Conservation (phyloP, 2,113 vertebrate genomes). For the Epinephelus cyanopodus region DNA sequence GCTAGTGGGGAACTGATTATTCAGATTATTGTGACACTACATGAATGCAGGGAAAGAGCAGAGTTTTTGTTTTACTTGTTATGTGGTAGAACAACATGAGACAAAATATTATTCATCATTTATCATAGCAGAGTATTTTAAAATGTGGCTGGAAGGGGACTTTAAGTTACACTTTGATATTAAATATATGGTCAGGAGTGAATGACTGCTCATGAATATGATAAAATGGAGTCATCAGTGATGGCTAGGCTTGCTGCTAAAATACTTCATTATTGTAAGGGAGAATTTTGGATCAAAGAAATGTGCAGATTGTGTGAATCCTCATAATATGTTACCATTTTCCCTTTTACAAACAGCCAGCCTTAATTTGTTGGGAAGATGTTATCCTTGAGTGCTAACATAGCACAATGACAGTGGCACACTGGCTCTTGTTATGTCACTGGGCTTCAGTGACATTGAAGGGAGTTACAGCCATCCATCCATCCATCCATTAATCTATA, state of each 20-base stretch:
- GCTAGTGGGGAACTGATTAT: too few relatives aligned
- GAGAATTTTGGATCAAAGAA: conserved; percentile 19
- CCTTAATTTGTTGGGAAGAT: not conserved
- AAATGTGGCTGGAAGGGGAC: too few relatives aligned
- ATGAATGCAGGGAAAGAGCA: too few relatives aligned
- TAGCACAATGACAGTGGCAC: conserved; percentile 11
- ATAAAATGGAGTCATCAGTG: conserved; percentile 3
- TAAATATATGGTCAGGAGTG: not conserved
- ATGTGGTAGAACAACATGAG: too few relatives aligned
- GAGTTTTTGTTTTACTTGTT: too few relatives aligned
- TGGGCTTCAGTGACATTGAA: conserved; percentile 64
- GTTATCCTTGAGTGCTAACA: conserved; percentile 7
- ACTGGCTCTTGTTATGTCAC: conserved; percentile 53
- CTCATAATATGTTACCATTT: conserved; percentile 10
- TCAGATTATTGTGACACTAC: too few relatives aligned
- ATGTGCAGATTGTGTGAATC: not conserved
- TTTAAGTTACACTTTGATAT: not conserved
- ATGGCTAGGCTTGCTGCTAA: not conserved
- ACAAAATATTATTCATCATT: too few relatives aligned
- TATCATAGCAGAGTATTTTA: too few relatives aligned
- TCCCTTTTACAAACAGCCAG: conserved; percentile 8
- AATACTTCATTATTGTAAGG: not conserved
- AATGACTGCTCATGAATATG: not conserved
- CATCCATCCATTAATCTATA: conserved; percentile 66
- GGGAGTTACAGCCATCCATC: conserved; percentile 51